A percentile compares a stretch with the other conserved stretches of the same genome.
These are phyloP conservation scores for Branchinecta sandiegonensis DNA, from an alignment of 2,888 invertebrate genomes.

Conservation along the genomic window DNA sequence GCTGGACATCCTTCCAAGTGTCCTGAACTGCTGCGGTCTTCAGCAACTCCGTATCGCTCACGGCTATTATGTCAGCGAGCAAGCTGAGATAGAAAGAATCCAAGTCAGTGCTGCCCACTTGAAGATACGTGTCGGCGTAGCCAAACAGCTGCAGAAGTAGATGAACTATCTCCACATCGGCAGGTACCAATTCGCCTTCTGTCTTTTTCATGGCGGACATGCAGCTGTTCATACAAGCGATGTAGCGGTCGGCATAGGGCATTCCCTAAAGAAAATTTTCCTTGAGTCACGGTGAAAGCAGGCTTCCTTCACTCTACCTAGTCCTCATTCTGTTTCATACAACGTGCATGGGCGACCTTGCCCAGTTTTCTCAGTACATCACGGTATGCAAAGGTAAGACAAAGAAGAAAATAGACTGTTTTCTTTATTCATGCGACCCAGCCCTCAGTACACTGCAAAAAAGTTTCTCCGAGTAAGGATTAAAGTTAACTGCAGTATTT, in stretches of 20 bases:
- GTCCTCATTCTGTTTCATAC: too few relatives aligned
- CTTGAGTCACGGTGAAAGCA: too few relatives aligned
- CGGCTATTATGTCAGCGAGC: not conserved
- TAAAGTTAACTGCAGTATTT: too few relatives aligned
- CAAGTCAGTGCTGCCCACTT: not conserved
- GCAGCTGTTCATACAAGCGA: not conserved
- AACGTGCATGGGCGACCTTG: too few relatives aligned
- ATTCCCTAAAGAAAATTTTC: not conserved
- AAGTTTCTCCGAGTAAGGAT: too few relatives aligned
- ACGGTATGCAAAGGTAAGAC: too few relatives aligned
- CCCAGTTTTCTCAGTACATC: too few relatives aligned
- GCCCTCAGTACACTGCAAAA: too few relatives aligned
- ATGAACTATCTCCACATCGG: not conserved
- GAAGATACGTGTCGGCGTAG: not conserved
- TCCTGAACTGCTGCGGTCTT: not conserved
- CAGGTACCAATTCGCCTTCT: not conserved
- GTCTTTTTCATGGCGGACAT: not conserved
- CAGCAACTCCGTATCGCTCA: not conserved
- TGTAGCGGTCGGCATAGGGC: conserved; percentile 1
- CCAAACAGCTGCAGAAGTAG: not conserved
- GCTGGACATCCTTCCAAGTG: not conserved
- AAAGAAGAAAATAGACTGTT: too few relatives aligned
- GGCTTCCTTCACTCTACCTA: too few relatives aligned
- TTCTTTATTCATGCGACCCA: too few relatives aligned
- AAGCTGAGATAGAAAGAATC: not conserved